Evolutionary conservation across 1,140 invertebrate species (phyloP).

Genomic region (Zeugodacus cucurbitae): DNA sequence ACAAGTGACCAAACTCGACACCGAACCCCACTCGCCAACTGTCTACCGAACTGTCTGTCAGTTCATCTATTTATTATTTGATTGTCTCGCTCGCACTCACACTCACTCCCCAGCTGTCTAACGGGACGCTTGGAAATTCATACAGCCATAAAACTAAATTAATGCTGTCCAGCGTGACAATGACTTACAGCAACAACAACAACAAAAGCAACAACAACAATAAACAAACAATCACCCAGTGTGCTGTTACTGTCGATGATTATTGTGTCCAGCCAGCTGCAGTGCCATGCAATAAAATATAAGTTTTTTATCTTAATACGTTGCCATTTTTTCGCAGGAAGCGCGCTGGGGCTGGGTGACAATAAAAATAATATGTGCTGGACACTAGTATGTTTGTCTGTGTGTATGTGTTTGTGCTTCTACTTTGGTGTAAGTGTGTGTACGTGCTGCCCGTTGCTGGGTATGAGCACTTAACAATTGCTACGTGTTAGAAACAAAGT

Average conservation of each 20-base stretch:
- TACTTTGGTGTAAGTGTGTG: neutral
- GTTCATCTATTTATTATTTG: neutral
- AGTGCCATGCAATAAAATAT: conserved; percentile 13
- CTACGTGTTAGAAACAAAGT: conserved; percentile 36
- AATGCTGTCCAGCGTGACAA: conserved; percentile 22
- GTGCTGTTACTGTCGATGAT: conserved; percentile 17
- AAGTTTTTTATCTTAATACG: conserved; percentile 28
- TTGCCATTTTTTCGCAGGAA: conserved; percentile 12
- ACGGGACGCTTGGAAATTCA: neutral
- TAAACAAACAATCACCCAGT: neutral
- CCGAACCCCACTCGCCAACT: neutral
- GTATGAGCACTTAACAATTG: conserved; percentile 8
- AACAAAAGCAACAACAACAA: neutral
- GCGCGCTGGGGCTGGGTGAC: neutral
- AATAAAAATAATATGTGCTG: neutral
- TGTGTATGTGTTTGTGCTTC: neutral
- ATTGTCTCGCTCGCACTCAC: neutral
- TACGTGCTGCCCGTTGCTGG: neutral
- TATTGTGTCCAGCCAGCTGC: conserved; percentile 33
- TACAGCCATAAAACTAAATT: conserved; percentile 34
- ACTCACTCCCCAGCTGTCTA: neutral
- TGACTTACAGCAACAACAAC: conserved; percentile 12
- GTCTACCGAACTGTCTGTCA: neutral
- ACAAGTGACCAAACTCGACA: neutral
- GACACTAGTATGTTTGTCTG: neutral